Evolutionary conservation across 2,888 invertebrate species (phyloP).

Genomic region (Omphaloscelis lunosa): DNA sequence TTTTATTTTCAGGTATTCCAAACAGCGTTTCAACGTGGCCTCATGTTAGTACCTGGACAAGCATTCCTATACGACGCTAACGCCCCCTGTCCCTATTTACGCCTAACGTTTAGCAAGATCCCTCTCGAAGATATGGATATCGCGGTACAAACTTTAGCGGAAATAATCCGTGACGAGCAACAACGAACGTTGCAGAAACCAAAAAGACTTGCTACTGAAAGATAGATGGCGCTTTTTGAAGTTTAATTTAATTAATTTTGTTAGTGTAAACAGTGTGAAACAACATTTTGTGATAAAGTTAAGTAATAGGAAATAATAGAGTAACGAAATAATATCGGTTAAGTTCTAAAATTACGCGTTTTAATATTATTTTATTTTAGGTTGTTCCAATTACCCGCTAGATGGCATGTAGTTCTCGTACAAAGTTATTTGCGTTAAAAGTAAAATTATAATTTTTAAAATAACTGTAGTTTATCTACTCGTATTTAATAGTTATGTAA

Average conservation of each 20-base stretch:
- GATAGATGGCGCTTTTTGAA: constrained; percentile 69
- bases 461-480: neutral
- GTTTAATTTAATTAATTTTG: neutral
- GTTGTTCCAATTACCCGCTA: neutral
- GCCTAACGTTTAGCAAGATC: constrained; percentile 94
- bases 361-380: neutral
- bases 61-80: constrained; percentile 92
- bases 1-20: constrained; percentile 79
- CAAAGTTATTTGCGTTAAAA: neutral
- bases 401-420: constrained; percentile 10
- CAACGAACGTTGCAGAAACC: constrained; percentile 68
- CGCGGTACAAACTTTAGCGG: constrained; percentile 91
- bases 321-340: neutral
- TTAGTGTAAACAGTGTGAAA: neutral
- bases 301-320: constrained; percentile 8
- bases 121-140: constrained; percentile 92
- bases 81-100: constrained; percentile 92
- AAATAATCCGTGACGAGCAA: constrained; percentile 91
- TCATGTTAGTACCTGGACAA: constrained; percentile 94
- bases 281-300: neutral
- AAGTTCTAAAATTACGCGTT: neutral
- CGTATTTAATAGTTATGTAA: neutral
- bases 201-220: constrained; percentile 75
- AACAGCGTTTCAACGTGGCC: constrained; percentile 92
- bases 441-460: neutral